phyloP scores from a whole-genome alignment of 92 coral and sea anemone species.

The Pocillopora meandrina region DNA sequence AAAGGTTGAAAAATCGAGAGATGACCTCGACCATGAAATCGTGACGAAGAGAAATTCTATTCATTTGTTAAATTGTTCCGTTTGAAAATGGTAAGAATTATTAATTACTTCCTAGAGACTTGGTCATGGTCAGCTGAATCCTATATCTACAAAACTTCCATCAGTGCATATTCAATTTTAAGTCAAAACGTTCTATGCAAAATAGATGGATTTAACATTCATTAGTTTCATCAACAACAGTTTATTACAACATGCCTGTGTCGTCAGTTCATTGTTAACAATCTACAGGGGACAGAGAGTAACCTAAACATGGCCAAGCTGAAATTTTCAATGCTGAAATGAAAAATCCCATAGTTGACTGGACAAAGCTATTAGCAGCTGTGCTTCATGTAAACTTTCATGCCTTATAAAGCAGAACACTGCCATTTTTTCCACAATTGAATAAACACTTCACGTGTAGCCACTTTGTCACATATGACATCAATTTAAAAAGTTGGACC shows the following conservation, averaged over 20 bases:
- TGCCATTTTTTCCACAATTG: background rate
- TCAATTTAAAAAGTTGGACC: background rate
- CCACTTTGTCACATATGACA: background rate
- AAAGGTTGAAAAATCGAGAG: too few species aligned
- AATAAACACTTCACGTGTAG: background rate
- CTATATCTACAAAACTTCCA: background rate
- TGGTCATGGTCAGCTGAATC: background rate
- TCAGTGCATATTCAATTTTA: background rate
- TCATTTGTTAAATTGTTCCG: background rate
- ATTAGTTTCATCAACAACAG: background rate
- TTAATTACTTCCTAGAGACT: background rate
- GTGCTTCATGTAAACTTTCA: background rate
- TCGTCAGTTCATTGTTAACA: background rate
- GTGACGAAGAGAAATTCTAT: background rate
- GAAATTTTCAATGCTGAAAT: background rate
- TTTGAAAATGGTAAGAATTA: background rate
- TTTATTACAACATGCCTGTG: background rate
- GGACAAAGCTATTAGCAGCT: conserved; percentile 1
- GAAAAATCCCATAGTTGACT: background rate
- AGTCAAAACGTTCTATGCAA: background rate
- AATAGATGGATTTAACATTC: background rate
- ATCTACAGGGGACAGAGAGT: background rate
- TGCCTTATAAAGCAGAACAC: background rate
- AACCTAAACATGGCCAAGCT: background rate
- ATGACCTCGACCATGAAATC: background rate